Base-by-base conservation (phyloP, 2,113 vertebrate genomes). In the Melospiza melodia region DNA sequence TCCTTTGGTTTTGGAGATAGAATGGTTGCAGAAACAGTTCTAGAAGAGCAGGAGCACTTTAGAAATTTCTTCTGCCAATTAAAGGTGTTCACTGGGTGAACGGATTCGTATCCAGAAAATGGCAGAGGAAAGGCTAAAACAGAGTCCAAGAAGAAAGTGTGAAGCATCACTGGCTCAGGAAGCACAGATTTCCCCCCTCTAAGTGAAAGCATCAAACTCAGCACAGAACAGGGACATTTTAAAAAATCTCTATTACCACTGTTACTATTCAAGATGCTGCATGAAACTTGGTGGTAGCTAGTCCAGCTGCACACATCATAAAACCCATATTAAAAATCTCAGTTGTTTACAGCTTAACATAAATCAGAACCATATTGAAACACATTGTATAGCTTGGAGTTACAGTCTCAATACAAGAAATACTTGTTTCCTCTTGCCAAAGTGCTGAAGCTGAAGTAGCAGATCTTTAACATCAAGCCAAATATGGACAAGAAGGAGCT, bases 401-500 rank as follows among this genome's bases (percentile, higher is more conserved):
- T 25, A 82, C 52, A 68, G 31, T 52, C 31, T 69, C 44, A 44
- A 10, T 30, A 46, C 12, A 72, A 83, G 39, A 48, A 81, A 66
- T 43, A 44, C 23, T 66, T 74, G 12, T 48, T 85, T 77, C 69
- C 15, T 67, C 46, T 86, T 75, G n/a, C 49, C 49, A 55, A 69
- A 84, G 14, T 41, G 58, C 13, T 74, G 41, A 91, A 83, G 46
- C 33, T 54, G 20, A 22, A 85, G 33, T 20, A 67, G 57, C 61
- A 92, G 54, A 35, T 43, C 41, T 72, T 89, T 85, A 66, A 77
- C 43, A 87, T 87, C 33, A 78, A 86, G 58, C 57, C 74, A 94
- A 92, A 93, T 72, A 77, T 46, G 75, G 88, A 86, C 43, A 91
- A 84, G 37, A 76, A 78, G 48, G n/a, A 87, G n/a, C 41, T 78